phyloP scores from a whole-genome alignment of 2,113 vertebrate species.

The Chamaetylas fuelleborni region DNA sequence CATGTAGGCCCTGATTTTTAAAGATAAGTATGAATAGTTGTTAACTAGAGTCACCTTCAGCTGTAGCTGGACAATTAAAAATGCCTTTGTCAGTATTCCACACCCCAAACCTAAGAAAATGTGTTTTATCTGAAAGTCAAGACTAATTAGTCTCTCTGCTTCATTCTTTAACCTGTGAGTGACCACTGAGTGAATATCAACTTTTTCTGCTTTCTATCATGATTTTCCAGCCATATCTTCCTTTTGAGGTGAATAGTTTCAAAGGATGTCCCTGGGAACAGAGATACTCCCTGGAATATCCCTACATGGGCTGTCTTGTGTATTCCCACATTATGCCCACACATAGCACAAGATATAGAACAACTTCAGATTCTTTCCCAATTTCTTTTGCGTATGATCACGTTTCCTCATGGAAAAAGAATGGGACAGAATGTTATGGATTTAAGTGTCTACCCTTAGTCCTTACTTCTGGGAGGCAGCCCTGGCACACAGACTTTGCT shows the following conservation, averaged over 20 bases:
- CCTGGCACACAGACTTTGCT: not conserved
- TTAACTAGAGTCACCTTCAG: not conserved
- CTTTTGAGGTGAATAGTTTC: not conserved
- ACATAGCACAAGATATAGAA: accelerated
- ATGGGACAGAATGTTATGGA: not conserved
- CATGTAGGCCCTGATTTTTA: not conserved
- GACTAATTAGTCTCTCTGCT: not conserved
- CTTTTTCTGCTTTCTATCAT: not conserved
- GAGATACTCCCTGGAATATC: not conserved
- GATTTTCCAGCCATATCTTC: not conserved
- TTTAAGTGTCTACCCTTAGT: not conserved
- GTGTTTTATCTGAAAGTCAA: not conserved
- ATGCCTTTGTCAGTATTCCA: not conserved
- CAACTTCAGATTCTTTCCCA: not conserved
- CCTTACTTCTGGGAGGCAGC: not conserved
- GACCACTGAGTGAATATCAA: not conserved
- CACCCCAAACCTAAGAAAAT: not conserved
- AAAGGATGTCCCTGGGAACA: not conserved
- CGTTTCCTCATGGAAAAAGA: not conserved
- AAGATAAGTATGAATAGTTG: not conserved
- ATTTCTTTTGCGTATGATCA: not conserved
- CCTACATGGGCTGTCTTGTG: accelerated
- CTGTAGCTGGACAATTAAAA: not conserved
- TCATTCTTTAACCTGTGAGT: not conserved
- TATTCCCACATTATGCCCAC: not conserved